These are phyloP conservation scores for Lypha dubia DNA, from an alignment of 2,888 invertebrate genomes.

Conservation along the genomic window DNA sequence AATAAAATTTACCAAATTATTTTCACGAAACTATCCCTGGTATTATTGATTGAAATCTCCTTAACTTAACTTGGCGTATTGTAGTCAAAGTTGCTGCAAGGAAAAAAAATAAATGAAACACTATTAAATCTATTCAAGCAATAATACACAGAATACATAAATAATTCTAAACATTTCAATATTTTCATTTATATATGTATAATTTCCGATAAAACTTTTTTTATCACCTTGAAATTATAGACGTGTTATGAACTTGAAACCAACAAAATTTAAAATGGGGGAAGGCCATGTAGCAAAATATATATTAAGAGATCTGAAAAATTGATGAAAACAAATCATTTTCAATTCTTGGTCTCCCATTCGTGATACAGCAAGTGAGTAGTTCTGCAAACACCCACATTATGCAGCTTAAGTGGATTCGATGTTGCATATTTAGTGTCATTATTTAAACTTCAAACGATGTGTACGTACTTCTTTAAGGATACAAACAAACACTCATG, in stretches of 20 bases:
- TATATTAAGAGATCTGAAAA: background rate
- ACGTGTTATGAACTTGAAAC: slow-evolving; percentile 2
- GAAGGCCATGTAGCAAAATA: no score
- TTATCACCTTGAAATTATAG: slow-evolving; percentile 53
- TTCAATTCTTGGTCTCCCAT: slow-evolving; percentile 27
- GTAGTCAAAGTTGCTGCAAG: background rate
- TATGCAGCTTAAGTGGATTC: slow-evolving; percentile 59
- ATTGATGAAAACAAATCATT: slow-evolving; percentile 22
- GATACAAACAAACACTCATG: slow-evolving; percentile 11
- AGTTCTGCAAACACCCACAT: slow-evolving; percentile 54
- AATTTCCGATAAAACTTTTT: slow-evolving; percentile 29
- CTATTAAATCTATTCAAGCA: background rate
- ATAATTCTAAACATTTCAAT: background rate
- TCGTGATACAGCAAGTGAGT: slow-evolving; percentile 6
- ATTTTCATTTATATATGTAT: slow-evolving; percentile 42
- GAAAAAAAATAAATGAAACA: background rate
- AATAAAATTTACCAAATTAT: no score
- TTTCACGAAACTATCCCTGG: background rate
- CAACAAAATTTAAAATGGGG: background rate
- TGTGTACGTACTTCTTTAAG: slow-evolving; percentile 49
- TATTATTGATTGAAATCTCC: background rate
- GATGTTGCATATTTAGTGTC: slow-evolving; percentile 66
- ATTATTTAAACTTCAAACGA: slow-evolving; percentile 70
- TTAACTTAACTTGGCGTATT: background rate
- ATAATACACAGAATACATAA: background rate